Evolutionary conservation across 2,888 invertebrate genomes (phyloP).

Genomic region (Ophion costatus): DNA sequence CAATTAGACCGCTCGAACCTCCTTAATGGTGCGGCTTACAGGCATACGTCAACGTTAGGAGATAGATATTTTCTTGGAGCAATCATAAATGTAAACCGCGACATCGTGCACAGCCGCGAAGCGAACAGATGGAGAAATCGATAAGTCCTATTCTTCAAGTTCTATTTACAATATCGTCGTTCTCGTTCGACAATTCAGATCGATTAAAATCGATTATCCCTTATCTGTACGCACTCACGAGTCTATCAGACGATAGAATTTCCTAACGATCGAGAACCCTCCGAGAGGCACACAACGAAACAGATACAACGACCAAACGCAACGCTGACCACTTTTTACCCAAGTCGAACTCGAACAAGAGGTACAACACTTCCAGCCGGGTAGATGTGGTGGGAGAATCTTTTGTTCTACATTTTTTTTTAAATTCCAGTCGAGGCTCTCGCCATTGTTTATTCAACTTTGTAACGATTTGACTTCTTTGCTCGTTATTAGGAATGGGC

Average conservation of each 20-base stretch:
- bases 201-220: conserved; percentile 24
- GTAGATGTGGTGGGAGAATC: not conserved
- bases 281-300: not conserved
- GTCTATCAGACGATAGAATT: not conserved
- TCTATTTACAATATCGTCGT: not conserved
- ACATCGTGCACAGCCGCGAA: too few species aligned
- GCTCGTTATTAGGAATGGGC: conserved; percentile 75
- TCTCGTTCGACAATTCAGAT: conserved; percentile 37
- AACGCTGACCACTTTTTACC: not conserved
- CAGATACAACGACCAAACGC: not conserved
- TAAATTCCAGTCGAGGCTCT: not conserved
- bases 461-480: not conserved
- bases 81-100: too few species aligned
- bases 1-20: too few species aligned
- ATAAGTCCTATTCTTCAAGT: not conserved
- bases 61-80: not conserved
- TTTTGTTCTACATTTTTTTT: not conserved
- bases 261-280: not conserved
- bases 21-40: not conserved
- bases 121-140: not conserved
- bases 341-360: not conserved
- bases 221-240: not conserved
- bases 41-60: not conserved
- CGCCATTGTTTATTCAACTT: not conserved
- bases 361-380: too few species aligned